Evolutionary conservation across 2,888 invertebrate genomes (phyloP).

Genomic region (Pachliopta kotzebuea): DNA sequence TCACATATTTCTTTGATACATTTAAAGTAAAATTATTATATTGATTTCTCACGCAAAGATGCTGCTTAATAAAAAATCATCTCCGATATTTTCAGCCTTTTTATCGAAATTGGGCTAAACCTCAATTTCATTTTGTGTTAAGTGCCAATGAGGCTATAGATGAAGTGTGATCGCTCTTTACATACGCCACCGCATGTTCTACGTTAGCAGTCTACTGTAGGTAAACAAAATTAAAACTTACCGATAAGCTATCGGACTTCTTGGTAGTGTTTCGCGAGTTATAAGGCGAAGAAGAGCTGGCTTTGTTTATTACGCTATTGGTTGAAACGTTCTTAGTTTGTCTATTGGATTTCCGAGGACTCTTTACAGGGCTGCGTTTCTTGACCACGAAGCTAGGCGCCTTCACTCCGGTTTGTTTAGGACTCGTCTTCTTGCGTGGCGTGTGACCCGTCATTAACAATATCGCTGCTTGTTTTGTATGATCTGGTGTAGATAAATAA

Average conservation of each 20-base stretch:
- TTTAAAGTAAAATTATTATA: no score
- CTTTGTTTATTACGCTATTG: not conserved
- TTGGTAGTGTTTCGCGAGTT: not conserved
- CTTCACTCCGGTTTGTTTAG: not conserved
- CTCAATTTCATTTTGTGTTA: no score
- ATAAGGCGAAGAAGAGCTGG: not conserved
- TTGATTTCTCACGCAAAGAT: no score
- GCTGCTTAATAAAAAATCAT: no score
- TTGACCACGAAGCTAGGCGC: conserved; percentile 19
- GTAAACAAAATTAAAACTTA: conserved; percentile 4
- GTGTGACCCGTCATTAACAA: conserved; percentile 70
- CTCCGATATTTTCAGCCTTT: no score
- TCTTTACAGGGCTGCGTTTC: conserved; percentile 27
- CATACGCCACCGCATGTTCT: no score
- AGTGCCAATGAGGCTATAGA: no score
- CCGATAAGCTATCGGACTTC: not conserved
- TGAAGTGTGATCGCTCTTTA: no score
- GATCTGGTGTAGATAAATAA: conserved; percentile 46
- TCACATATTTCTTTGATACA: no score
- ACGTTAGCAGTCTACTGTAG: no score
- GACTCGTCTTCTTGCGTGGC: conserved; percentile 32
- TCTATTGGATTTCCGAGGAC: conserved; percentile 8
- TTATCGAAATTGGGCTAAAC: no score
- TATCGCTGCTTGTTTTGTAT: conserved; percentile 71
- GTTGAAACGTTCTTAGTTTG: not conserved